Conservation (phyloP, 2,888 invertebrate species). For the Sesamia inferens region DNA sequence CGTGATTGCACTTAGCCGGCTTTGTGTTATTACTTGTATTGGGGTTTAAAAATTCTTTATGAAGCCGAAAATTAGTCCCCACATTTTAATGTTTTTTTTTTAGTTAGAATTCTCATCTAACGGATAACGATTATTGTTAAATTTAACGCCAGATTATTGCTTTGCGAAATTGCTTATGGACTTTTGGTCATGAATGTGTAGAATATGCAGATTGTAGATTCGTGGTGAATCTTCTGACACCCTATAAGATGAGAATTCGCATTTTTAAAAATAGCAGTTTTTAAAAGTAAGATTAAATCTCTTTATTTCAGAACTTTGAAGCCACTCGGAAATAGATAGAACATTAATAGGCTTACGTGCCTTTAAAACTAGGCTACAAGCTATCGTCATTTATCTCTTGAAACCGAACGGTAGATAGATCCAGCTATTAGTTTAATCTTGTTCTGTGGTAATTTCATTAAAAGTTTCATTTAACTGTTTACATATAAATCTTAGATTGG, state of each 20-base stretch:
- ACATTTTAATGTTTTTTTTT: too few relatives aligned
- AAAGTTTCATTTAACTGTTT: conserved; percentile 49
- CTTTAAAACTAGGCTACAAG: conserved; percentile 26
- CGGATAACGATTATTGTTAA: too few relatives aligned
- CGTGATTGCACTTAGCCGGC: too few relatives aligned
- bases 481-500: conserved; percentile 42
- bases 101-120: too few relatives aligned
- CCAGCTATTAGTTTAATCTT: conserved; percentile 48
- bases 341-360: conserved; percentile 8
- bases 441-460: conserved; percentile 51
- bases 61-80: too few relatives aligned
- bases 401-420: conserved; percentile 49
- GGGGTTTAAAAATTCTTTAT: too few relatives aligned
- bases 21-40: too few relatives aligned
- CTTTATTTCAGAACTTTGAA: neutral
- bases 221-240: neutral
- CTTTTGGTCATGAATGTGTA: too few relatives aligned
- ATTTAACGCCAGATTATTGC: too few relatives aligned
- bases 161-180: too few relatives aligned
- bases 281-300: neutral
- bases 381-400: conserved; percentile 39
- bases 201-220: neutral
- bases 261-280: neutral
- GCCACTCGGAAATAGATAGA: neutral
- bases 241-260: neutral